phyloP scores from a whole-genome alignment of 2,797 vertebrate genomes.

The Vespertilio murinus region DNA sequence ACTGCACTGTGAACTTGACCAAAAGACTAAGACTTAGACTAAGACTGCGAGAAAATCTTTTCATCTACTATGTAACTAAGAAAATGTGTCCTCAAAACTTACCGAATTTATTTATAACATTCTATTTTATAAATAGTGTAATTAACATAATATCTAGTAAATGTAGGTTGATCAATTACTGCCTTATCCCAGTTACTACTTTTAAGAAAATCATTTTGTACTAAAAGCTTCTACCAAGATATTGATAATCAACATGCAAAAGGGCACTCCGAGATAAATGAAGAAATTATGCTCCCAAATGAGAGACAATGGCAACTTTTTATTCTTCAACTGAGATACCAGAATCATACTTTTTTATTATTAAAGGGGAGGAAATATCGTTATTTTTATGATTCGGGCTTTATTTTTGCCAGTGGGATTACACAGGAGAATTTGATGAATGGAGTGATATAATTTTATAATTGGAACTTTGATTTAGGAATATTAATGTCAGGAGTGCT shows the following conservation, averaged over 20 bases:
- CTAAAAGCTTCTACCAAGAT: neutral
- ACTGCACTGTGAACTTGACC: neutral
- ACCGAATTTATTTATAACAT: neutral
- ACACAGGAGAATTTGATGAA: conserved; percentile 25
- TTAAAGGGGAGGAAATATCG: neutral
- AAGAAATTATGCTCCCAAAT: neutral
- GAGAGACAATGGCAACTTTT: neutral
- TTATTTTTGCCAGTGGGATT: neutral
- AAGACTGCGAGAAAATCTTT: neutral
- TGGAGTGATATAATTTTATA: conserved; percentile 22
- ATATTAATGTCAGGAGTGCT: neutral
- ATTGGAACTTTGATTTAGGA: conserved; percentile 33
- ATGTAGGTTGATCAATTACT: neutral
- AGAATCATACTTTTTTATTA: neutral
- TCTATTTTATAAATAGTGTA: neutral
- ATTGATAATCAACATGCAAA: neutral
- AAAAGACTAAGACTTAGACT: neutral
- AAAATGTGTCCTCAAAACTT: neutral
- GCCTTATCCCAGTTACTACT: neutral
- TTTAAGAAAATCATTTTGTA: neutral
- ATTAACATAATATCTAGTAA: neutral
- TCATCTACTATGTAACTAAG: neutral
- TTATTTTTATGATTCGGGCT: conserved; percentile 43
- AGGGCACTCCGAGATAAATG: neutral
- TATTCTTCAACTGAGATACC: neutral